Evolutionary conservation across 1,140 invertebrate species (phyloP), one percentile per base, ranked within the genome.

Genomic region (Campoletis sonorensis): DNA sequence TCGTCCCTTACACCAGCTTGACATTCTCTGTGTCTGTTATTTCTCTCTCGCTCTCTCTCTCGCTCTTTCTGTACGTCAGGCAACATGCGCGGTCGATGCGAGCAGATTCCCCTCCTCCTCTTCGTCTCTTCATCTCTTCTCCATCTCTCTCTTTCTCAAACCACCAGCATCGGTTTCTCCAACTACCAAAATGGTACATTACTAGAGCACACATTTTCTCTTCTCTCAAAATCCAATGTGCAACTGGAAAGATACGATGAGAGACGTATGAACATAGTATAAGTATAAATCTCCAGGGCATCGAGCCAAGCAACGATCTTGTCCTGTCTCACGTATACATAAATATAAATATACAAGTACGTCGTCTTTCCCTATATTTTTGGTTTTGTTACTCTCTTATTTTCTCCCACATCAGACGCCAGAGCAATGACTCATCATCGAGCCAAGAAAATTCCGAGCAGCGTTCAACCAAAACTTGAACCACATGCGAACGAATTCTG

Each of bases 351-450:
- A 54, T 13, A 45, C 37, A 54, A 18, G 10, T 54, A 26, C 71
- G 40, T 33, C 1, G 30, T 21, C n/a, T 71, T 72, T n/a, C 21
- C 15, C n/a, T 72, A 64, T 4, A 70, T 75, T 75, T 75, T 75
- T 10, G 67, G 1, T 45, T 49, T 23, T 23, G 18, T 54, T 18
- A 4, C 4, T 73, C 58, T 75, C 54, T 54, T 77, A 40, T 77
- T 40, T 37, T 37, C 4, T 37, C n/a, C 10, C 49, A 11, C 13
- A 26, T 54, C 30, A 71, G 45, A 81, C 80, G 79, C 75, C 82
- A 64, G 83, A 58, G 81, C 84, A 86, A 84, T 86, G 87, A 89
- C 86, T 89, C 84, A 87, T 86, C 81, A 75, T 49, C 82, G 4
- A 21, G 27, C 15, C 67, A 27, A 45, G 27, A 70, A 49, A 30